A percentile compares a stretch with the other conserved stretches of the same genome.
These are phyloP conservation scores for Cryptus armator DNA, from an alignment of 2,888 invertebrate species.

Conservation along the genomic window DNA sequence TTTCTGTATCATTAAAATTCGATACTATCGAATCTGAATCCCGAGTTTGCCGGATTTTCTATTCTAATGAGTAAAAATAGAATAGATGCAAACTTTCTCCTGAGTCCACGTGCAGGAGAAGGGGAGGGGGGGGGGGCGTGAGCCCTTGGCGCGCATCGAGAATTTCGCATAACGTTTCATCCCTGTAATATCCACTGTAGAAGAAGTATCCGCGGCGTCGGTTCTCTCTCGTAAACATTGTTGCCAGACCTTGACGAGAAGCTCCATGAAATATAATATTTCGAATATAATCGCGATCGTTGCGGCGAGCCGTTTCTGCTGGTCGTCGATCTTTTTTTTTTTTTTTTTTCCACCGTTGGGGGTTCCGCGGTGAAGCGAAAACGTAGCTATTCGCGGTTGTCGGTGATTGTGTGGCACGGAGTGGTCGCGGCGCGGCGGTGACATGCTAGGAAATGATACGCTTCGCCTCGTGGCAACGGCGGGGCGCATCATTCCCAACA, in stretches of 20 bases:
- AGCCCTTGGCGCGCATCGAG: conserved; percentile 16
- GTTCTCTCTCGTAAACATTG: conserved; percentile 71
- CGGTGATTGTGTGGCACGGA: conserved; percentile 33
- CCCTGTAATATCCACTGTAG: neutral
- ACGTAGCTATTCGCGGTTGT: conserved; percentile 13
- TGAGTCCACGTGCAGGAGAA: neutral
- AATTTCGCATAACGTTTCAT: conserved; percentile 13
- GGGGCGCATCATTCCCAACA: conserved; percentile 24
- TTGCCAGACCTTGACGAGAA: conserved; percentile 73
- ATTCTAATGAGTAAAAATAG: neutral
- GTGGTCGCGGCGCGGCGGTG: conserved; percentile 32
- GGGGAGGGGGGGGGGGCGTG: no score
- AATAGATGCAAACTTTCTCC: neutral
- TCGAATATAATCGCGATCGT: conserved; percentile 61
- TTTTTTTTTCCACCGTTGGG: neutral
- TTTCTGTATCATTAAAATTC: neutral
- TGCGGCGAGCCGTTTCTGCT: conserved; percentile 23
- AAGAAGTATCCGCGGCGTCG: conserved; percentile 48
- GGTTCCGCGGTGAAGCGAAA: conserved; percentile 30
- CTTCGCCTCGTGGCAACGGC: conserved; percentile 47
- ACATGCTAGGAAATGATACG: conserved; percentile 36
- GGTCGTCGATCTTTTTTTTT: conserved; percentile 34
- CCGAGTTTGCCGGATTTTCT: neutral
- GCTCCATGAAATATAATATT: conserved; percentile 64
- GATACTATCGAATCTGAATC: neutral